phyloP scores from a whole-genome alignment of 2,888 invertebrate species.

The Alitta virens region DNA sequence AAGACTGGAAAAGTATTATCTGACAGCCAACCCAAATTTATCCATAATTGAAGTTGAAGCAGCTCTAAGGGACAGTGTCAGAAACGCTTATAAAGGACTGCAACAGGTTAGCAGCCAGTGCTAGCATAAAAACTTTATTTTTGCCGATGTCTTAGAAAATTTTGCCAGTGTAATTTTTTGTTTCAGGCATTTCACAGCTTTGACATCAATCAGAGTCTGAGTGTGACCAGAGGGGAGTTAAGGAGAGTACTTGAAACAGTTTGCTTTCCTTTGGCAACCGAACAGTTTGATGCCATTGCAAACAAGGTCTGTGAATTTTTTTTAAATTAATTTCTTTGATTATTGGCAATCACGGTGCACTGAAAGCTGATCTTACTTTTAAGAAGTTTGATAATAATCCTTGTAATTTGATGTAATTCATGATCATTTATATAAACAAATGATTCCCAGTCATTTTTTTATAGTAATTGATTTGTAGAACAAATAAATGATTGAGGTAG shows the following conservation, averaged over 20 bases:
- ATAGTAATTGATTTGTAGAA: too few species aligned
- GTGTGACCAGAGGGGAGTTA: constrained; percentile 51
- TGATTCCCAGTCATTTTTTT: too few species aligned
- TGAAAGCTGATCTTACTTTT: too few species aligned
- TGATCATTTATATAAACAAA: too few species aligned
- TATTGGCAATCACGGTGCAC: too few species aligned
- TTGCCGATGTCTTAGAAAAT: background rate
- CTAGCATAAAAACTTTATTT: too few species aligned
- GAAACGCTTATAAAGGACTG: constrained; percentile 41
- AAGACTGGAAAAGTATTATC: background rate
- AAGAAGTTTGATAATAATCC: too few species aligned
- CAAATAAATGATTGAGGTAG: too few species aligned
- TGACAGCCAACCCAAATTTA: constrained; percentile 25
- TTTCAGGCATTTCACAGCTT: constrained; percentile 49
- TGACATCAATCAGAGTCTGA: constrained; percentile 42
- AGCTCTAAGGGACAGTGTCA: constrained; percentile 45
- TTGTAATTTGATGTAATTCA: too few species aligned
- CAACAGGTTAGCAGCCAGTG: constrained; percentile 38
- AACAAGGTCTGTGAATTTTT: constrained; percentile 41
- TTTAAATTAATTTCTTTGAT: too few species aligned
- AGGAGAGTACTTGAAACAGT: constrained; percentile 48
- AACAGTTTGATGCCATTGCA: constrained; percentile 49
- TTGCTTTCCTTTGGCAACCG: constrained; percentile 49
- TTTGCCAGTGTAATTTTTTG: background rate
- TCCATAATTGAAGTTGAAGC: constrained; percentile 50